Conservation (phyloP, 2,797 vertebrate species). For the Philypnodon macrostomus region DNA sequence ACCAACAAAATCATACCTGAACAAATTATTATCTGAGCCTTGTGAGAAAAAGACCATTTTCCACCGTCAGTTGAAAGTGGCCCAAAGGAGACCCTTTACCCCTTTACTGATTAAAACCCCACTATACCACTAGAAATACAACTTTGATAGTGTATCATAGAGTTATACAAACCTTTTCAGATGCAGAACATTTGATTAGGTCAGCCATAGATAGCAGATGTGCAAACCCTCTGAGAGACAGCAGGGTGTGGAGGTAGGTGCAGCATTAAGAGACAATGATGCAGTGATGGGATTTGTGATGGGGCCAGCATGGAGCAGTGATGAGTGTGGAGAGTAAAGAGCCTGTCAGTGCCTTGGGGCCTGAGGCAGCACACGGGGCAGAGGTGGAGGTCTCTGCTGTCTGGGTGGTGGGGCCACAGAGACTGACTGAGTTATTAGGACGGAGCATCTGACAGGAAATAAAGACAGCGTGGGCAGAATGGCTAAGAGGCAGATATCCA, state of each 20-base stretch:
- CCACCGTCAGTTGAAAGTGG: not conserved
- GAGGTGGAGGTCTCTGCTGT: constrained; percentile 50
- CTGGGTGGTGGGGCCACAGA: constrained; percentile 67
- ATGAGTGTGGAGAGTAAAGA: constrained; percentile 26
- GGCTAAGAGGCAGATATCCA: constrained; percentile 51
- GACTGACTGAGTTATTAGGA: constrained; percentile 59
- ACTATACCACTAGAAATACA: too few species aligned
- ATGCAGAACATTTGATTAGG: constrained; percentile 1
- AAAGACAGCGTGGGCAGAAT: constrained; percentile 53
- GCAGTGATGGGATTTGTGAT: constrained; percentile 25
- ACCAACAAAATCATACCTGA: too few species aligned
- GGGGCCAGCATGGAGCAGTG: constrained; percentile 21
- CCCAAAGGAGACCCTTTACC: too few species aligned
- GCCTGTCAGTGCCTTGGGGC: constrained; percentile 44
- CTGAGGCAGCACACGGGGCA: constrained; percentile 27
- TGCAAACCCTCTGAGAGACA: constrained; percentile 31
- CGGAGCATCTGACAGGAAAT: constrained; percentile 69
- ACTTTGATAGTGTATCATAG: not conserved
- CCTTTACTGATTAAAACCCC: too few species aligned
- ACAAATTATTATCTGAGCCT: too few species aligned
- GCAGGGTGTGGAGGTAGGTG: constrained; percentile 52
- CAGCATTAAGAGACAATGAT: constrained; percentile 33
- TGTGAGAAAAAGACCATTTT: too few species aligned
- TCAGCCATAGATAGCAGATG: constrained; percentile 72
- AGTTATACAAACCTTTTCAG: not conserved